Base-by-base conservation (phyloP, 2,797 vertebrate species). In the Naso thynnoides region DNA sequence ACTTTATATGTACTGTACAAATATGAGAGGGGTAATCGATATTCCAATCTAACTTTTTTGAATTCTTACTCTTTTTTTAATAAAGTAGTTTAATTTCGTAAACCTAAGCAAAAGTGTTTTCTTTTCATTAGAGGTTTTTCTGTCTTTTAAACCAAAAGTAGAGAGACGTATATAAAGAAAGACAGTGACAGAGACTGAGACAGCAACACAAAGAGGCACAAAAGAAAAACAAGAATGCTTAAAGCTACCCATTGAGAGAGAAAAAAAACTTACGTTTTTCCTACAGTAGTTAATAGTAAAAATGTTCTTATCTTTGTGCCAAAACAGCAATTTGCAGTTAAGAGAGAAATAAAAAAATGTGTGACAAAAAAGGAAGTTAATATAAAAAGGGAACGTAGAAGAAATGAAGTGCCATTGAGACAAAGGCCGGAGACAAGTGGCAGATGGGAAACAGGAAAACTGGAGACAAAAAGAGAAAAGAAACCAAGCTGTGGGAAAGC, bases 401-500 rank as follows among this genome's bases (percentile, higher is more conserved):
- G 14, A 48, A 29, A 71, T 14, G 3, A 41, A 57, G 23, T 8
- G 16, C 10, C n/a, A 65, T 6, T 47, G 19, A 39, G 42, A 38
- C 14, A 5, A 33, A 41, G 52, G 55, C 24, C 23, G 42, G 60
- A 39, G 24, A 4, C n/a, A 54, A 69, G 52, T 41, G 11, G 42
- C 18, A 44, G 19, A 70, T 23, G 44, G 0, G 8, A 27, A 70
- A 56, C 23, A 57, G 13, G 9, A 41, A 50, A 41, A 31, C 16
- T 23, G 7, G 27, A 64, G 6, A 42, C 13, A 65, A 29, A 38
- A 8, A 64, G 56, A 1, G 10, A 47, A 49, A 29, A n/a, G 36
- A 21, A 77, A 67, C 41, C 36, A 29, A 83, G 41, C 18, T 38
- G 29, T 13, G 6, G 66, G 47, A 73, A 76, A 65, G 55, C 15